Evolutionary conservation across 2,797 vertebrate genomes (phyloP).

Genomic region (Takifugu ocellatus): DNA sequence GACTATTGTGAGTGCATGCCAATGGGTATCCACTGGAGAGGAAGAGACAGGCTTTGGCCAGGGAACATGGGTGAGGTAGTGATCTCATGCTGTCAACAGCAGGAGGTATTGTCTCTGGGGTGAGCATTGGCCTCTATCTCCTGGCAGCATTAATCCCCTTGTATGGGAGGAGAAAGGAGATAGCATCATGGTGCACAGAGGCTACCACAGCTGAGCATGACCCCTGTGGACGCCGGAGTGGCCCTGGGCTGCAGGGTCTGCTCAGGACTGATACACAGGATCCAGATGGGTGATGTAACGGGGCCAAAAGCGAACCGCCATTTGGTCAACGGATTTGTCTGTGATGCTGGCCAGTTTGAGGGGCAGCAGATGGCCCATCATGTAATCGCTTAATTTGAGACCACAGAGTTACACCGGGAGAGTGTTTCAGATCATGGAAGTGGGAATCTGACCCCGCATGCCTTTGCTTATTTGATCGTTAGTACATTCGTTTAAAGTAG

Average conservation of each 20-base stretch:
- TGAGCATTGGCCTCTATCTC: slow-evolving; percentile 53
- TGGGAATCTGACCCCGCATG: slow-evolving; percentile 45
- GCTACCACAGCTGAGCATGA: slow-evolving; percentile 59
- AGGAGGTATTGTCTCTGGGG: slow-evolving; percentile 60
- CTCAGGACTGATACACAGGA: slow-evolving; percentile 51
- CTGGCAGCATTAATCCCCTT: slow-evolving; percentile 55
- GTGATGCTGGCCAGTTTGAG: slow-evolving; percentile 66
- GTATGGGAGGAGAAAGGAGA: slow-evolving; percentile 42
- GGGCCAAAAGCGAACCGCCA: slow-evolving; percentile 57
- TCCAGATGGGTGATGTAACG: slow-evolving; percentile 71
- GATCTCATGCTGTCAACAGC: slow-evolving; percentile 59
- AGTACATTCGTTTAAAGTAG: slow-evolving; percentile 6
- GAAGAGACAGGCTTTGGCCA: slow-evolving; percentile 37
- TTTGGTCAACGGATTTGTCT: slow-evolving; percentile 70
- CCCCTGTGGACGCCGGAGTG: slow-evolving; percentile 36
- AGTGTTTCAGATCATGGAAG: slow-evolving; percentile 38
- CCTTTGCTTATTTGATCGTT: slow-evolving; percentile 16
- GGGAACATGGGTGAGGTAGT: slow-evolving; percentile 45
- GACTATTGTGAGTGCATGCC: slow-evolving; percentile 29
- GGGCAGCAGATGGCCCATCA: slow-evolving; percentile 60
- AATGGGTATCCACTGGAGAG: slow-evolving; percentile 36
- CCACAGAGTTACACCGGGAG: slow-evolving; percentile 35
- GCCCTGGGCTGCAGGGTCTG: slow-evolving; percentile 31
- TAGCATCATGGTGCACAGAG: slow-evolving; percentile 39
- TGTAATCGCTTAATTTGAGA: slow-evolving; percentile 72